Evolutionary conservation across 2,888 invertebrate species (phyloP), one percentile per base, ranked within the genome.

Genomic region (Epirrita christyi): DNA sequence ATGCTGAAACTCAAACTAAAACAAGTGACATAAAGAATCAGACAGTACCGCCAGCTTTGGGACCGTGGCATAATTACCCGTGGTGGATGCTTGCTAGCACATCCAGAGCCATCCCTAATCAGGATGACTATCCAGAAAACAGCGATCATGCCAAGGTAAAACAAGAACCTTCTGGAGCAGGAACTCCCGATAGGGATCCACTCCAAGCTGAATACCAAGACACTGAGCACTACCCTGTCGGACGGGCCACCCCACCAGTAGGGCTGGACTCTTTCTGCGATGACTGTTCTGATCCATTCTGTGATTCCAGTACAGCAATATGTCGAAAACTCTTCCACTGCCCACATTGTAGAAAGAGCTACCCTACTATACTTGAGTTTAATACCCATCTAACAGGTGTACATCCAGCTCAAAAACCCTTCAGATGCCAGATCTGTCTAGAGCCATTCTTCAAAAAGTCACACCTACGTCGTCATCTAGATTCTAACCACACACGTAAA

Each of bases 61-160:
- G 91, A 34, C 78, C 92, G 54, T 92, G 92, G 92, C 92, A 92
- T 64, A 92, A 92, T 67, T 92, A 92, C 58, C 92, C 92, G 27
- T 92, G 92, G 92, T 92, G 92, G 92, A 92, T 92, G 92, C 79
- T 92, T 29, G 92, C 92, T 14, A 85, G 92, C 63, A 92, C 92
- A 2, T 92, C 92, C 7, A 80, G 92, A 43, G 87, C 81, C 72
- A 80, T 87, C 49, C 87, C 89, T 2, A 84, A 88, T 0, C 92
- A 92, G 63, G 89, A 91, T 63, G 91, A 92, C 58, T 92, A 82
- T 69, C 83, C 87, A 21, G 92, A 92, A 67, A 80, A 80, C 59
- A 85, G 80, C 76, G 90, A 92, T 45, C 85, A 88, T 69, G 71
- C 86, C 28, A 92, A 90, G 78, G 85, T 92, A 4, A 92, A 92